These are phyloP conservation scores for Drosophila jambulina DNA, from an alignment of 1,140 invertebrate genomes.

Conservation along the genomic window DNA sequence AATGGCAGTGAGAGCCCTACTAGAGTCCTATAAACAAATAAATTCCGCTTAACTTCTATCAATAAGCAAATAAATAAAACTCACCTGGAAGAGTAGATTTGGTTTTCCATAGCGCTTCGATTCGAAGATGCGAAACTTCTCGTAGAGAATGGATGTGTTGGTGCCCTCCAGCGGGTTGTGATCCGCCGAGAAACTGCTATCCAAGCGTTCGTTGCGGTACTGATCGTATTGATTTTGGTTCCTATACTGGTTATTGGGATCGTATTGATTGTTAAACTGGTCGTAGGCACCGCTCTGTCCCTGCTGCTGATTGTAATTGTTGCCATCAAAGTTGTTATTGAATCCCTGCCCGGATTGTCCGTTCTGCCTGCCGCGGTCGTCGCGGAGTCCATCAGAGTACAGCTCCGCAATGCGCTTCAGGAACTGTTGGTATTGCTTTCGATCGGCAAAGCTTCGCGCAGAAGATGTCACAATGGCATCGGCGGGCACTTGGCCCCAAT, in stretches of 20 bases:
- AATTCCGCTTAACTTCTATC: neutral
- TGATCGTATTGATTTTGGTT: constrained; percentile 57
- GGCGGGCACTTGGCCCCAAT: constrained; percentile 94
- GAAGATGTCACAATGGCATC: constrained; percentile 95
- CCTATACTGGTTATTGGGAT: constrained; percentile 59
- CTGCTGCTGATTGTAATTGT: constrained; percentile 59
- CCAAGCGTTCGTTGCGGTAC: constrained; percentile 68
- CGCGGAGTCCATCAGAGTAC: constrained; percentile 80
- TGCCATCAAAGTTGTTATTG: constrained; percentile 40
- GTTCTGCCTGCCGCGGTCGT: constrained; percentile 45
- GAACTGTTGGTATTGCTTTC: constrained; percentile 88
- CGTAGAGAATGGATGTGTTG: constrained; percentile 84
- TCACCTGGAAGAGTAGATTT: constrained; percentile 90
- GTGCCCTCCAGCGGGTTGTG: constrained; percentile 49
- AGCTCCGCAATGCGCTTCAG: constrained; percentile 86
- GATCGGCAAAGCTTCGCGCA: constrained; percentile 88
- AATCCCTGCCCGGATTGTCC: constrained; percentile 46
- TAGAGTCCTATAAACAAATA: constrained; percentile 88
- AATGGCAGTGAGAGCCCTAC: constrained; percentile 88
- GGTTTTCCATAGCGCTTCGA: constrained; percentile 88
- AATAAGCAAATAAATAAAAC: constrained; percentile 30
- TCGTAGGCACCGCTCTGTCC: constrained; percentile 47
- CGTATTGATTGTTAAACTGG: constrained; percentile 63
- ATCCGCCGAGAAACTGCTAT: constrained; percentile 75
- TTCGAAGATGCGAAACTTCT: constrained; percentile 90